phyloP scores from a whole-genome alignment of 2,113 vertebrate genomes.

The Cercocebus atys region DNA sequence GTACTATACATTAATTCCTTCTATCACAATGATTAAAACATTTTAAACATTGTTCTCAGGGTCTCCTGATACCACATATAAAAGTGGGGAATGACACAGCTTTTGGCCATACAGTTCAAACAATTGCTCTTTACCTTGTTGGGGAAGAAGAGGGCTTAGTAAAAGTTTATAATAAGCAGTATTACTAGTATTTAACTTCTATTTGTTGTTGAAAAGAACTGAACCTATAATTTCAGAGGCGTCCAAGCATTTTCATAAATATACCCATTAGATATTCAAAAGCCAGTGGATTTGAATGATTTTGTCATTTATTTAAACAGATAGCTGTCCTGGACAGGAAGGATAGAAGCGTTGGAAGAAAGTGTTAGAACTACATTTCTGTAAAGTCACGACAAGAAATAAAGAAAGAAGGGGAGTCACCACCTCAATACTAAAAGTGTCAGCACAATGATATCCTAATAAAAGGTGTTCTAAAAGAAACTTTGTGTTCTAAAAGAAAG shows the following conservation, averaged over 20 bases:
- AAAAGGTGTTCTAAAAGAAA: slow-evolving; percentile 32
- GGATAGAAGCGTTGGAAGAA: not conserved
- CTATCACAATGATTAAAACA: slow-evolving; percentile 28
- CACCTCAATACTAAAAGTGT: slow-evolving; percentile 46
- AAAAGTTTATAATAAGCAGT: slow-evolving; percentile 39
- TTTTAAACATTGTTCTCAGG: not conserved
- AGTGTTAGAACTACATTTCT: not conserved
- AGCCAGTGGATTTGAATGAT: not conserved
- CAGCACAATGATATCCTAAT: not conserved
- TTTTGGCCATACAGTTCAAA: slow-evolving; percentile 35
- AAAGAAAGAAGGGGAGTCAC: not conserved
- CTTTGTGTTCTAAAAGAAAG: not conserved
- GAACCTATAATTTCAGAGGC: not conserved
- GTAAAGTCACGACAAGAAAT: slow-evolving; percentile 36
- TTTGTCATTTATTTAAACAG: slow-evolving; percentile 49
- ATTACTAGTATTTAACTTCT: slow-evolving; percentile 42
- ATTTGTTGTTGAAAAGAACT: slow-evolving; percentile 33
- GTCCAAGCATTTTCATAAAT: slow-evolving; percentile 37
- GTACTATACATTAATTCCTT: not conserved
- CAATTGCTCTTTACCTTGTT: not conserved
- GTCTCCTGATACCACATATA: not conserved
- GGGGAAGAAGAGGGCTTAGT: not conserved
- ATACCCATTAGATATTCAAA: slow-evolving; percentile 48
- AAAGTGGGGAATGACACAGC: not conserved
- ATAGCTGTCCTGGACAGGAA: not conserved